These are phyloP conservation scores for Alaudala cheleensis DNA, from an alignment of 2,113 vertebrate species.

Conservation along the genomic window DNA sequence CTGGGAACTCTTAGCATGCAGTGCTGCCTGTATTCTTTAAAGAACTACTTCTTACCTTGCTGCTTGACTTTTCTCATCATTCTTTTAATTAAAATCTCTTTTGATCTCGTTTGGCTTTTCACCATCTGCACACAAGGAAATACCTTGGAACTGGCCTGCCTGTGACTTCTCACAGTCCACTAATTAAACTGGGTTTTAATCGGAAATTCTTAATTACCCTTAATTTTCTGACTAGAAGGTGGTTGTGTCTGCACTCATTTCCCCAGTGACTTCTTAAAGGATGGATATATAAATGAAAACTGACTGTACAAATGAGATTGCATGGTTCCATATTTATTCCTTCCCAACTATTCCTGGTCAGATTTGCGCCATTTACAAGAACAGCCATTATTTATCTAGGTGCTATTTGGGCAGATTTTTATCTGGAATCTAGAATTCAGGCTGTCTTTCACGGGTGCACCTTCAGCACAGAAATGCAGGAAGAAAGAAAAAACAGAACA, in stretches of 20 bases:
- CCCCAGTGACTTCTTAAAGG: conserved; percentile 19
- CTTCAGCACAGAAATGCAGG: not conserved
- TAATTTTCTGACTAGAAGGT: conserved; percentile 40
- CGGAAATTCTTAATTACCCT: not conserved
- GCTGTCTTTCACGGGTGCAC: not conserved
- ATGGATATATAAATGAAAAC: conserved; percentile 31
- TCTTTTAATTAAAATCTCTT: conserved; percentile 36
- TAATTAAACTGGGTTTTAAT: conserved; percentile 55
- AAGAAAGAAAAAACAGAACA: not conserved
- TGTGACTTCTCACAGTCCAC: conserved; percentile 17
- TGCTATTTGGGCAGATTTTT: not conserved
- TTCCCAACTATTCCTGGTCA: not conserved
- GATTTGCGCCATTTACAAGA: not conserved
- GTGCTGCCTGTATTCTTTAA: not conserved
- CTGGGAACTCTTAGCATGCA: not conserved
- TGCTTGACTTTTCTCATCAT: not conserved
- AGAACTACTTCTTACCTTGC: not conserved
- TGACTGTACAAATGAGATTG: conserved; percentile 34
- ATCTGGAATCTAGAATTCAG: not conserved
- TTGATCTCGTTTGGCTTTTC: conserved; percentile 31
- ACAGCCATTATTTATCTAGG: not conserved
- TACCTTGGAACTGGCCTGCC: not conserved
- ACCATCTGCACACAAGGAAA: conserved; percentile 28
- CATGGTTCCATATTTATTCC: conserved; percentile 6
- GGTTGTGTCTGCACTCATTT: not conserved